Evolutionary conservation across 2,113 vertebrate genomes (phyloP).

Genomic region (Typhlomys cinereus): DNA sequence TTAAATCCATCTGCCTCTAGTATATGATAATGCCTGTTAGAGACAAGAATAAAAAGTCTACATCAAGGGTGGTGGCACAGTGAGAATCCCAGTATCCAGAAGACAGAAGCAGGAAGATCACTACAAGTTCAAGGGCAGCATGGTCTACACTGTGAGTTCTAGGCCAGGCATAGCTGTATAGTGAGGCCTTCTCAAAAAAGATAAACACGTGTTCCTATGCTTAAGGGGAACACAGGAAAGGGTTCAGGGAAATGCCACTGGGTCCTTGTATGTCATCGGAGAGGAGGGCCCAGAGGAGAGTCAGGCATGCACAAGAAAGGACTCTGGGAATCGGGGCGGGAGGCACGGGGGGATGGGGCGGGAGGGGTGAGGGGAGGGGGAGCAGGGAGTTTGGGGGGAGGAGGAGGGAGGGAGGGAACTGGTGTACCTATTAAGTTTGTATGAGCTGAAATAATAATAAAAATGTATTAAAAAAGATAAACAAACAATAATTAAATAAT

Average conservation of each 20-base stretch:
- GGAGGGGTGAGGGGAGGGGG: too few relatives aligned
- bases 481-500: background rate
- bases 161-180: background rate
- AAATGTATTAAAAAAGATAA: background rate
- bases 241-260: too few relatives aligned
- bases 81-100: background rate
- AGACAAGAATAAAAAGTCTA: background rate
- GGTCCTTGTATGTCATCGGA: too few relatives aligned
- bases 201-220: too few relatives aligned
- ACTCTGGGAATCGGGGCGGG: background rate
- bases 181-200: background rate
- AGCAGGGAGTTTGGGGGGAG: too few relatives aligned
- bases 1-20: constrained; percentile 50
- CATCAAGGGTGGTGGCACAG: background rate
- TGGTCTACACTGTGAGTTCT: background rate
- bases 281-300: too few relatives aligned
- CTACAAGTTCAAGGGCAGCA: background rate
- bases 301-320: too few relatives aligned
- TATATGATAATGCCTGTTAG: background rate
- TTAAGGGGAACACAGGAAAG: too few relatives aligned
- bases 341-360: background rate
- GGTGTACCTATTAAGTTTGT: background rate
- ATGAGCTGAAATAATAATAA: too few relatives aligned
- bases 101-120: background rate
- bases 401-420: background rate